Conservation (phyloP, 2,113 vertebrate genomes). For the Misgurnus anguillicaudatus region DNA sequence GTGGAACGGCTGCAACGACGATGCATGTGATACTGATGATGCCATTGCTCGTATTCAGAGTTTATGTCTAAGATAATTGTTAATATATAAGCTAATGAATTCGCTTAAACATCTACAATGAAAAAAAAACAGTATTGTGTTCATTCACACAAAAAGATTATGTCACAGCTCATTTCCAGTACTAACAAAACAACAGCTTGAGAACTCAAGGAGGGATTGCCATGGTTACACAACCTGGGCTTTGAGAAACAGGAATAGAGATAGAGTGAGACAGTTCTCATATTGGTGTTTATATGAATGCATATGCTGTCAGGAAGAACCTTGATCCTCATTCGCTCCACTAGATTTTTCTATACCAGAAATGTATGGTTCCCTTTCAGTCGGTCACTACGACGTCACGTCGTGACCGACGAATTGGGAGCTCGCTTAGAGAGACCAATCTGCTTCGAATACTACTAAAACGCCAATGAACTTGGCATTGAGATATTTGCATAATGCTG, state of each 20-base stretch:
- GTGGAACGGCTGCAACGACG: not conserved
- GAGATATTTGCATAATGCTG: no score
- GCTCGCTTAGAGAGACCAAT: no score
- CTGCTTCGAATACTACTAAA: no score
- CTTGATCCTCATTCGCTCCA: not conserved
- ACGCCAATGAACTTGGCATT: no score
- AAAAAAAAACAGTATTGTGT: not conserved
- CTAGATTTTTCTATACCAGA: not conserved
- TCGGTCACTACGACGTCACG: no score
- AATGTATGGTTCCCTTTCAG: not conserved
- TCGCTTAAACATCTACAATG: not conserved
- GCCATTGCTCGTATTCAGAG: not conserved
- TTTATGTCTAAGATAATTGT: not conserved
- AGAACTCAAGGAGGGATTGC: slow-evolving; percentile 6
- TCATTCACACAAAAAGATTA: not conserved
- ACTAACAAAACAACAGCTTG: slow-evolving; percentile 6
- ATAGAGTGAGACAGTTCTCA: not conserved
- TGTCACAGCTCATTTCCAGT: slow-evolving; percentile 2
- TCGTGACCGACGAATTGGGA: no score
- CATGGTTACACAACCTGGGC: slow-evolving; percentile 4
- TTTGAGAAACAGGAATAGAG: not conserved
- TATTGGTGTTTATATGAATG: not conserved
- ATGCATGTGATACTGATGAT: not conserved
- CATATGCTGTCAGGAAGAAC: not conserved
- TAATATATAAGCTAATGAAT: not conserved